Evolutionary conservation across 2,888 invertebrate genomes (phyloP).

Genomic region (Troilus luridus): DNA sequence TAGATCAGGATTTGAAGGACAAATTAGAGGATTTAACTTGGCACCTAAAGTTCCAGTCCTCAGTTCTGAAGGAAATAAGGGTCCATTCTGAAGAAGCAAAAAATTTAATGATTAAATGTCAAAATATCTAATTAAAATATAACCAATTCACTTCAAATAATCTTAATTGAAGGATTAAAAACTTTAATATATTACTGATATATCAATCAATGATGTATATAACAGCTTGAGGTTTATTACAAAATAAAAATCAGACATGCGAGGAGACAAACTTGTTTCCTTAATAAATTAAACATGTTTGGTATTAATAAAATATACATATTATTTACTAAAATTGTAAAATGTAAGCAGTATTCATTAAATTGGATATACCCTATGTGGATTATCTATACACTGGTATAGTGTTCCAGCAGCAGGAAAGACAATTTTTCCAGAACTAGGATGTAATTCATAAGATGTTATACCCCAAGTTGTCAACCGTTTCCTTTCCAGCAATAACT

Average conservation of each 20-base stretch:
- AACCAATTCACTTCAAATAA: background rate
- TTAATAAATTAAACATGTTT: background rate
- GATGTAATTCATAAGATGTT: constrained; percentile 91
- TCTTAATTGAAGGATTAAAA: background rate
- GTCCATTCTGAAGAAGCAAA: constrained; percentile 71
- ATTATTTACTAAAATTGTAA: background rate
- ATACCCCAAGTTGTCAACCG: constrained; percentile 94
- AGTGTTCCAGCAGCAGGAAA: constrained; percentile 92
- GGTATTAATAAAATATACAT: background rate
- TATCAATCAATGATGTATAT: background rate
- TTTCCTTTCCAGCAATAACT: constrained; percentile 91
- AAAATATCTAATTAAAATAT: background rate
- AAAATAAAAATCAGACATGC: background rate
- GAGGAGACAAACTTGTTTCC: background rate
- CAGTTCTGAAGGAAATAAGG: constrained; percentile 79
- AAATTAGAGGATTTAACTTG: constrained; percentile 86
- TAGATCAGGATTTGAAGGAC: constrained; percentile 83
- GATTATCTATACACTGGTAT: constrained; percentile 86
- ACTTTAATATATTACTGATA: background rate
- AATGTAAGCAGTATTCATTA: background rate
- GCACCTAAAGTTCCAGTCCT: constrained; percentile 78
- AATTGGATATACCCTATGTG: constrained; percentile 74
- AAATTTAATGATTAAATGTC: background rate
- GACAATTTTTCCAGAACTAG: constrained; percentile 85
- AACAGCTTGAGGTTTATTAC: no score